These are phyloP conservation scores for Drosophila macrospina DNA, from an alignment of 2,888 invertebrate species.

Conservation along the genomic window DNA sequence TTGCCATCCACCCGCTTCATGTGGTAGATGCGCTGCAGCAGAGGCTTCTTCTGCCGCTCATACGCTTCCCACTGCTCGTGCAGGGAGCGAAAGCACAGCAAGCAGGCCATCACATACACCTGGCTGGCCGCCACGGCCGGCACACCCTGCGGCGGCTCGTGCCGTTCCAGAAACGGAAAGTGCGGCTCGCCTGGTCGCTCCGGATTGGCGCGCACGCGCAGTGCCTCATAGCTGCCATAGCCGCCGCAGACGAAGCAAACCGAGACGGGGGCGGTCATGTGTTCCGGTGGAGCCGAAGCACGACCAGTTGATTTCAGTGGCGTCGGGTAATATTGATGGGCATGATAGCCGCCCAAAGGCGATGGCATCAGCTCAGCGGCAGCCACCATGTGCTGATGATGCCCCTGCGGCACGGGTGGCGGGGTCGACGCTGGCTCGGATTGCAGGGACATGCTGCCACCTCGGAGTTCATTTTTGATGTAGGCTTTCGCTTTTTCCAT, in stretches of 20 bases:
- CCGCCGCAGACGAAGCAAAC: conserved; percentile 91
- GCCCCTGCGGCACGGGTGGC: conserved; percentile 29
- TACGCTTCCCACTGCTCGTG: conserved; percentile 97
- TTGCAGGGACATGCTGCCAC: conserved; percentile 81
- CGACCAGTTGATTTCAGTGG: conserved; percentile 57
- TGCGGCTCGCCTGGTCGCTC: conserved; percentile 91
- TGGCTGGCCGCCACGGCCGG: conserved; percentile 84
- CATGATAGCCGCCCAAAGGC: conserved; percentile 51
- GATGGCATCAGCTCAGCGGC: conserved; percentile 65
- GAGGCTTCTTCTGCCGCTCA: conserved; percentile 93
- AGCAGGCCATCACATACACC: conserved; percentile 90
- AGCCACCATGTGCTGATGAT: conserved; percentile 30
- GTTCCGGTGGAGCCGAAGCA: conserved; percentile 66
- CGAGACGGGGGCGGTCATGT: conserved; percentile 84
- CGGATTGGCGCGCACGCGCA: conserved; percentile 89
- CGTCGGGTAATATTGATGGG: conserved; percentile 56
- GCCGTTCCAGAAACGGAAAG: conserved; percentile 96
- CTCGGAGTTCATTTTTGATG: conserved; percentile 90
- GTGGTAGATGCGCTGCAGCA: conserved; percentile 95
- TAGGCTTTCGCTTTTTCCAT: conserved; percentile 91
- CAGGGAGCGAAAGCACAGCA: conserved; percentile 93
- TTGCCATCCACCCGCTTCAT: conserved; percentile 96
- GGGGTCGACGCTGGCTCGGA: conserved; percentile 60
- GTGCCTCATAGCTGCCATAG: conserved; percentile 88
- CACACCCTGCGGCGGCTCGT: conserved; percentile 92